Evolutionary conservation across 1,140 invertebrate species (phyloP).

Genomic region (Schlechtendalia chinensis): DNA sequence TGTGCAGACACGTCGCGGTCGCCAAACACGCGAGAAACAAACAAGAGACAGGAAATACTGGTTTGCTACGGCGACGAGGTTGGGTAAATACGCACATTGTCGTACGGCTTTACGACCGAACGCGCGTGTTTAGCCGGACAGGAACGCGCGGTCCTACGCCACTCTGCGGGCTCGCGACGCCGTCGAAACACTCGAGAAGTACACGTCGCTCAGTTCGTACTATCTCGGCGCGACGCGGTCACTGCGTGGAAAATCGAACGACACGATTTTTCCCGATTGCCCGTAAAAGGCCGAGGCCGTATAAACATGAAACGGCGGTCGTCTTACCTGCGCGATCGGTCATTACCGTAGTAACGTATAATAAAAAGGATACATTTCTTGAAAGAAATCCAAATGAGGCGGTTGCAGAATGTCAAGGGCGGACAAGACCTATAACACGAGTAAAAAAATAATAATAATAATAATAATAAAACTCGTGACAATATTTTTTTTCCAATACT

Average conservation of each 20-base stretch:
- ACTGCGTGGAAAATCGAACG: slow-evolving; percentile 16
- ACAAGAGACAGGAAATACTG: slow-evolving; percentile 50
- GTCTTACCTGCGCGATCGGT: not conserved
- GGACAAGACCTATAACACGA: slow-evolving; percentile 84
- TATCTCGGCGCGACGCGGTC: not conserved
- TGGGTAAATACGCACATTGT: slow-evolving; percentile 44
- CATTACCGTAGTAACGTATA: not conserved
- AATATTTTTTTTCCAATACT: not conserved
- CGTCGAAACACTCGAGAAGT: slow-evolving; percentile 23
- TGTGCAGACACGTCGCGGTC: too few species aligned
- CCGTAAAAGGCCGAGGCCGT: not conserved
- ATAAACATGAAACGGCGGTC: not conserved
- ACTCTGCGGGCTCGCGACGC: slow-evolving; percentile 16
- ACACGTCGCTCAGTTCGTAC: too few species aligned
- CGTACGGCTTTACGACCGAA: too few species aligned
- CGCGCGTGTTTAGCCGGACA: slow-evolving; percentile 40
- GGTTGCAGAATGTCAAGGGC: slow-evolving; percentile 94
- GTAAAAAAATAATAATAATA: too few species aligned
- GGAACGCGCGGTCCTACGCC: slow-evolving; percentile 40
- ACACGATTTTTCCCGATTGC: slow-evolving; percentile 23
- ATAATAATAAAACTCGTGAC: slow-evolving; percentile 46
- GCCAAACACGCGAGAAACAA: slow-evolving; percentile 41
- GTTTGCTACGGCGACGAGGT: slow-evolving; percentile 47
- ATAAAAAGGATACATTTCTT: slow-evolving; percentile 97
- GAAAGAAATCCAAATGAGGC: slow-evolving; percentile 95